Evolutionary conservation across 2,797 vertebrate species (phyloP).

Genomic region (Spatula versicolor): DNA sequence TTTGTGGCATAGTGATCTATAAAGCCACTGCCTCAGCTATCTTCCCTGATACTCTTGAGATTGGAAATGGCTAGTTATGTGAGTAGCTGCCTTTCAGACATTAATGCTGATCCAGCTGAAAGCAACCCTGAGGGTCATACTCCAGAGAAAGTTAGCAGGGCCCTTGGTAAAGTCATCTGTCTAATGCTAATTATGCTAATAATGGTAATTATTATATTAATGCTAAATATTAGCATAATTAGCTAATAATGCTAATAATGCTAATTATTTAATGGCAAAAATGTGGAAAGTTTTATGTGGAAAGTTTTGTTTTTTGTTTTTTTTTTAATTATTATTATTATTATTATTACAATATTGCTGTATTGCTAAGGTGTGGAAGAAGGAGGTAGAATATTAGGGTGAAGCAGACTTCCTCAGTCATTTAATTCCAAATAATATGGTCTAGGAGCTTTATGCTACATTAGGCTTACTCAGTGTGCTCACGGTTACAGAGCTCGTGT

Average conservation of each 20-base stretch:
- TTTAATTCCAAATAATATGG: background rate
- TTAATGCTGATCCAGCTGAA: background rate
- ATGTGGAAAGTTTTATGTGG: background rate
- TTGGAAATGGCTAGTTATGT: background rate
- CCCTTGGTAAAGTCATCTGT: background rate
- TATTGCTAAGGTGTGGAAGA: background rate
- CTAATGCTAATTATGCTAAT: background rate
- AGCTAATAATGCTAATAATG: too few relatives aligned
- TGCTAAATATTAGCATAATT: too few relatives aligned
- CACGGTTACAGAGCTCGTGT: background rate
- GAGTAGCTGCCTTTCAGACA: background rate
- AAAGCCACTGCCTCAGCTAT: background rate
- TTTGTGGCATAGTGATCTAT: background rate
- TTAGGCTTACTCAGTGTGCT: background rate
- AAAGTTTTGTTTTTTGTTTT: background rate
- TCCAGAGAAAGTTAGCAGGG: too few relatives aligned
- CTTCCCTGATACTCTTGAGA: background rate
- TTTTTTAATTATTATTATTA: background rate
- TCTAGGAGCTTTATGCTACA: background rate
- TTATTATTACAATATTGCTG: background rate
- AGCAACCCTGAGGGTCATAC: background rate
- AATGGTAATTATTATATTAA: too few relatives aligned
- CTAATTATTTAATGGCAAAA: background rate
- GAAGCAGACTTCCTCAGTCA: fast-evolving
- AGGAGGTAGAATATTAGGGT: background rate